Evolutionary conservation across 2,888 invertebrate genomes (phyloP).

Genomic region (Alcis repandata): DNA sequence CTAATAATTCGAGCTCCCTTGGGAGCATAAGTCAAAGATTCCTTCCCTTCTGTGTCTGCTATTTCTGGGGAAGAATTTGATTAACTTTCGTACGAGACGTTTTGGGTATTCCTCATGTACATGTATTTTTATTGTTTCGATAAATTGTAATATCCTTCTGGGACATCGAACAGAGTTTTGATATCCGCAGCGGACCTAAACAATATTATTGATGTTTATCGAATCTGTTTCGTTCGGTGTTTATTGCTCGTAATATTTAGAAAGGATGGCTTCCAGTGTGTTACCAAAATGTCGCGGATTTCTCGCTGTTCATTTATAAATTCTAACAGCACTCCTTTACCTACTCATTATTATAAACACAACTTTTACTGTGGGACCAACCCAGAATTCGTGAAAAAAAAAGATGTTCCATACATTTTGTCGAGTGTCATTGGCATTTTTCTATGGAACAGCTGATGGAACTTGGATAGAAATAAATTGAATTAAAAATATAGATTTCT

Average conservation of each 20-base stretch:
- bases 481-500: too few species aligned
- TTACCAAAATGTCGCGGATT: slow-evolving; percentile 5
- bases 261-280: slow-evolving; percentile 22
- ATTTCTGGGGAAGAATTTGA: slow-evolving; percentile 44
- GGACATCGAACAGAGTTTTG: slow-evolving; percentile 43
- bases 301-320: neutral
- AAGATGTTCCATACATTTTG: too few species aligned
- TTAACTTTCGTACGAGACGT: slow-evolving; percentile 39
- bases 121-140: slow-evolving; percentile 48
- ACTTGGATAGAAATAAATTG: too few species aligned
- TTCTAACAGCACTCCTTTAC: neutral
- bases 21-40: slow-evolving; percentile 39
- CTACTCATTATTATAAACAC: neutral
- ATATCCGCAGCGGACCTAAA: slow-evolving; percentile 42
- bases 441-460: too few species aligned
- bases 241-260: slow-evolving; percentile 35
- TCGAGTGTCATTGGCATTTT: too few species aligned
- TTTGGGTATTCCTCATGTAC: slow-evolving; percentile 44
- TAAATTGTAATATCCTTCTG: slow-evolving; percentile 49
- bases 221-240: slow-evolving; percentile 29
- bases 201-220: slow-evolving; percentile 46
- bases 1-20: slow-evolving; percentile 37
- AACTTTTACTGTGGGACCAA: too few species aligned
- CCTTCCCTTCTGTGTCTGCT: slow-evolving; percentile 34
- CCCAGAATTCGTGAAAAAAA: too few species aligned